Conservation (phyloP, 2,113 vertebrate genomes). For the Amphiprion percula region DNA sequence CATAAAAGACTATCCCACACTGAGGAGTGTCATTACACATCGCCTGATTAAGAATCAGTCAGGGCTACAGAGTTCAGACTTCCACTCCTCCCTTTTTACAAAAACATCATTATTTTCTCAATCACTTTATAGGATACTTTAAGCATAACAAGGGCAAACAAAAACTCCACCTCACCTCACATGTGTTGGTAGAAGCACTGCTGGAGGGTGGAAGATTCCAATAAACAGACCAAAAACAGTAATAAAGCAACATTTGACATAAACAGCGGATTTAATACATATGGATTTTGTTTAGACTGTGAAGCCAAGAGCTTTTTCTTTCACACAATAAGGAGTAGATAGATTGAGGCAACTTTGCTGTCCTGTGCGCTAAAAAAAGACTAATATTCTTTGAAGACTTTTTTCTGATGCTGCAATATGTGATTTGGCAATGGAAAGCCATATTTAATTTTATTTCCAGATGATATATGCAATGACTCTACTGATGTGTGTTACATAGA, state of each 20-base stretch:
- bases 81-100: background rate
- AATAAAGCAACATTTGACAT: background rate
- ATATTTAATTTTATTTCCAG: no score
- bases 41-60: conserved; percentile 16
- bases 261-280: background rate
- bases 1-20: conserved; percentile 11
- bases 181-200: background rate
- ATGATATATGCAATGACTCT: no score
- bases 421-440: no score
- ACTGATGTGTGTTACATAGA: no score
- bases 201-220: background rate
- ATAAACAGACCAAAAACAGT: conserved; percentile 6
- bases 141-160: no score
- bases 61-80: background rate
- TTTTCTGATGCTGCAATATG: no score
- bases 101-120: background rate
- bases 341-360: no score
- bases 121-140: no score
- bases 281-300: background rate
- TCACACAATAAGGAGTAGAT: no score
- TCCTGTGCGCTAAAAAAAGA: no score
- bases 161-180: background rate
- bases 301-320: no score
- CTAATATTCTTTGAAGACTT: no score
- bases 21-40: background rate